Percentiles rank a stretch among this genome's conserved stretches.
Evolutionary conservation across 2,888 invertebrate genomes (phyloP).

Genomic region (Mimachlamys varia): DNA sequence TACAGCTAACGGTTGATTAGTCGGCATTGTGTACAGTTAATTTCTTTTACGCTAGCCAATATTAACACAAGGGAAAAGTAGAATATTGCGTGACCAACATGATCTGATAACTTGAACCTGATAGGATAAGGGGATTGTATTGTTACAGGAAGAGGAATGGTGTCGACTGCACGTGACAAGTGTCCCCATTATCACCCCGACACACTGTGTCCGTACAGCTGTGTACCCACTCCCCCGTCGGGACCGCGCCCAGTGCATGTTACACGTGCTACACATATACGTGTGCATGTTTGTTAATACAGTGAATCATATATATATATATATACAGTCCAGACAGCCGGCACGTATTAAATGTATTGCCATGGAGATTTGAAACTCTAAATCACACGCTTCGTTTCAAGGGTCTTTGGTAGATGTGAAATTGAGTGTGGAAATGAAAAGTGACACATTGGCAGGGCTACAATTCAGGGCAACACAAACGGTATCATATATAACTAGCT

Average conservation of each 20-base stretch:
- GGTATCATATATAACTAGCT: neutral
- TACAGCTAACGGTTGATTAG: too few species aligned
- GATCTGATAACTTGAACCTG: too few species aligned
- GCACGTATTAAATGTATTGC: neutral
- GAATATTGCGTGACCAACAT: neutral
- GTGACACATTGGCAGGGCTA: neutral
- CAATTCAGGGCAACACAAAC: neutral
- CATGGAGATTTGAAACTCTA: neutral
- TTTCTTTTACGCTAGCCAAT: too few species aligned
- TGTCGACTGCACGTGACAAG: neutral
- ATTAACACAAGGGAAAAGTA: neutral
- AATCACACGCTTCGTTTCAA: conserved; percentile 19
- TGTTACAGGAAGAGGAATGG: neutral
- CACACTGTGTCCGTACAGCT: neutral
- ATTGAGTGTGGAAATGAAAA: conserved; percentile 27
- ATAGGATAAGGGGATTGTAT: neutral
- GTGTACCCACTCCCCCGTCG: neutral
- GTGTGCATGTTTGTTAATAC: neutral
- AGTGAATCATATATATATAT: conserved; percentile 12
- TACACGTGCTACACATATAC: neutral
- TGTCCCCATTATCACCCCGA: neutral
- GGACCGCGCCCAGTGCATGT: conserved; percentile 17
- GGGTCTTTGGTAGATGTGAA: neutral
- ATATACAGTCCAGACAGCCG: neutral
- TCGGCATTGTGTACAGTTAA: too few species aligned